Base-by-base conservation (phyloP, 2,888 invertebrate genomes). In the Polydrusus cervinus region DNA sequence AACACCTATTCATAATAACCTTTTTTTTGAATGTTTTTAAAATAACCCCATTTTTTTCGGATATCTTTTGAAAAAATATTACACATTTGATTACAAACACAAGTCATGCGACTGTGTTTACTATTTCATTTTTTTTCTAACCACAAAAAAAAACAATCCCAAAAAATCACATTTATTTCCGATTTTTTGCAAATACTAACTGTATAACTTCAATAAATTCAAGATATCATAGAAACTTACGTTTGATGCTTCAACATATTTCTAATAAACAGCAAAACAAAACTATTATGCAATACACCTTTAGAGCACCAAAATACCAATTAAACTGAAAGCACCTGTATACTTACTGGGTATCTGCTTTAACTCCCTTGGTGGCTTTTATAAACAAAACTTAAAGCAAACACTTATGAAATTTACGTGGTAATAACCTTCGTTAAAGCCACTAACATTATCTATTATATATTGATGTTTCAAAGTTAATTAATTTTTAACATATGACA, bases 361-460 rank as follows among this genome's bases (percentile, higher is more conserved):
- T 65, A 65, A 55, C 66, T 74, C 66, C 70, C 70, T 51, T 70
- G 53, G 71, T 60, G 40, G 75, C 51, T 67, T 67, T 45, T 60
- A 66, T 75, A 75, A 71, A 75, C 75, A 75, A 75, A 71, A 71
- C 57, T 45, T 51, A 70, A 61, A 34, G 71, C 70, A 75, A 75
- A 75, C 75, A 75, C 67, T 71, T 71, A 30, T 71, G 57, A 34
- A 55, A 70, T 74, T 70, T 70, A 68, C 38, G 66, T 30, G 43
- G 53, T 62, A 73, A 68, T 68, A 73, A 73, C 67, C 53, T 71
- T 55, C 38, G 53, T 68, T 61, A 68, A 60, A 16, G n/a, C n/a
- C 25, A 38, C 47, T 57, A 72, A 70, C 34, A 49, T 70, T 61
- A 70, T 61, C 69, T 70, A 53, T 45, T 68, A 55, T n/a, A n/a